Base-by-base conservation (phyloP, 2,113 vertebrate species). In the Corydoras sp. region DNA sequence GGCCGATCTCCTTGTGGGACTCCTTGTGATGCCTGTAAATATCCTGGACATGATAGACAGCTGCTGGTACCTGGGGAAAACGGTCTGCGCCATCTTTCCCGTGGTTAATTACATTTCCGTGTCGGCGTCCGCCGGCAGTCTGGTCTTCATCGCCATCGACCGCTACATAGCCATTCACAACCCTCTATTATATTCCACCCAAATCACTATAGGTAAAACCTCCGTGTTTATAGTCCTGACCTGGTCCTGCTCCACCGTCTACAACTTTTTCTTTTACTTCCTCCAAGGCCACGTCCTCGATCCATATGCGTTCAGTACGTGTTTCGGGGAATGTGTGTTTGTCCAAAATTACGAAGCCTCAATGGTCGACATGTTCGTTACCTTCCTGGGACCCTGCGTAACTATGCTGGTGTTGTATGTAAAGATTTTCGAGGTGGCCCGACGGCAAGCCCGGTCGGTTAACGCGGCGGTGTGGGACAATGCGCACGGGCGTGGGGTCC, bases 21-120 rank as follows among this genome's bases (percentile, higher is more conserved):
- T 87, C 56, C 30, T 93, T 68, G 31, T 94, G 74, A 93, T 94
- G 92, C 92, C 94, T 10, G 90, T 88, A 35, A 93, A 85, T 10
- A 76, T 65, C 0, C 5, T 82, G 1, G 58, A 71, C 1, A 50
- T 82, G 8, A 76, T 76, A 32, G 78, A 83, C 55, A 65, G 59
- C 32, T 89, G 85, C 77, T 89, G 88, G 87, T 73, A 82, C 59
- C 75, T 86, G 35, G 83, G 84, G 0, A 68, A 83, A 11, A 12
- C 76, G 43, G 68, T 80, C 53, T 88, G 87, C 9, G 64, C 74
- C 49, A n/a, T 85, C 55, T 80, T 12, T 14, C 53, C 68, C 53
- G 54, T 83, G 3, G 14, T 77, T 3, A 72, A 29, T 62, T 84
- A 80, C 68, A 76, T 73, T 5, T 76, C 86, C 12, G 79, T 78